Conservation (phyloP, 2,797 vertebrate genomes). For the Helicolenus hilgendorfi region DNA sequence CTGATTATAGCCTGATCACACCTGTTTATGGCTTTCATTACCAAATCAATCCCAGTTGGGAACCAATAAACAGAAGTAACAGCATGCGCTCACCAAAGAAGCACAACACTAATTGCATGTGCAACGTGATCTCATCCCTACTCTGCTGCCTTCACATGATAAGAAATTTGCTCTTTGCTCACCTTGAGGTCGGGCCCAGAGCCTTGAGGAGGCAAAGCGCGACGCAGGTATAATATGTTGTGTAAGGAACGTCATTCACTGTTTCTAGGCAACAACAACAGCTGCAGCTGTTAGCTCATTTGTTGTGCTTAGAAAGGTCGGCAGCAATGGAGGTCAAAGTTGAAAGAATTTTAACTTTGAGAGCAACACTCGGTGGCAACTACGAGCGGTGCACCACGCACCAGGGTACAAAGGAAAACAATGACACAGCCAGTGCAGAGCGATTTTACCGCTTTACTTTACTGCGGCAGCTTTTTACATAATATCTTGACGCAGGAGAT, state of each 20-base stretch:
- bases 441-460: no score
- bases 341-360: neutral
- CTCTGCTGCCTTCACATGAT: neutral
- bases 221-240: neutral
- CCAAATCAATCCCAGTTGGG: constrained; percentile 68
- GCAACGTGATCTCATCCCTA: neutral
- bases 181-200: neutral
- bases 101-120: constrained; percentile 13
- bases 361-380: neutral
- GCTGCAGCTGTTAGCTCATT: neutral
- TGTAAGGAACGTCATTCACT: no score
- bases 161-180: neutral
- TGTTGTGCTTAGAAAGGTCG: neutral
- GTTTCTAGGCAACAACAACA: neutral
- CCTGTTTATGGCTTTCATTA: constrained; percentile 70
- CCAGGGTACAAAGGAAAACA: no score
- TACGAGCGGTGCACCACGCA: neutral
- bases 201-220: neutral
- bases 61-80: constrained; percentile 63
- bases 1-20: constrained; percentile 58
- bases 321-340: neutral
- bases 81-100: constrained; percentile 21
- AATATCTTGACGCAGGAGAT: neutral
- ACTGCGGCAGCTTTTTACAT: neutral
- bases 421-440: neutral